phyloP scores from a whole-genome alignment of 2,888 invertebrate species.

The Glaucopsyche alexis region DNA sequence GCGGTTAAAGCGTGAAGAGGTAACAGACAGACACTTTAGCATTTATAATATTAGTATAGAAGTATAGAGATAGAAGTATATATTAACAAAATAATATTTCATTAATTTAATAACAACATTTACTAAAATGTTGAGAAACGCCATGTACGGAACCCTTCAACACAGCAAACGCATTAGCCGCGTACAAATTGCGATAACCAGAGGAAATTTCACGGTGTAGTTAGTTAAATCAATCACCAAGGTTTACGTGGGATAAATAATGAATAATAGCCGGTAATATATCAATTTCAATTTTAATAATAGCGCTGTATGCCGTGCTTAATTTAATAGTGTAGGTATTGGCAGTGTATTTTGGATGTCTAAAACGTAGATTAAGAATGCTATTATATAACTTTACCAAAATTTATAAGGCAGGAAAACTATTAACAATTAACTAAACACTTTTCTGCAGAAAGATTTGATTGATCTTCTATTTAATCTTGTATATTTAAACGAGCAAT shows the following conservation, averaged over 20 bases:
- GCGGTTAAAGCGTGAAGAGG: no score
- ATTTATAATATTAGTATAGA: no score
- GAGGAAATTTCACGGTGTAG: constrained; percentile 45
- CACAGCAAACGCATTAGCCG: constrained; percentile 29
- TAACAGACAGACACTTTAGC: no score
- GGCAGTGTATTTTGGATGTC: background rate
- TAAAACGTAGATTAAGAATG: background rate
- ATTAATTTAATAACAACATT: no score
- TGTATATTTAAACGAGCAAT: no score
- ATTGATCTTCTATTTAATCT: no score
- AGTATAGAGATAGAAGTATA: no score
- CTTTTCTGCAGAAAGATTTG: no score
- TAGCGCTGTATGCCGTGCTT: constrained; percentile 23
- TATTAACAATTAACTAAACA: no score
- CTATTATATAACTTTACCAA: no score
- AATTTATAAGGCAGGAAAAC: no score
- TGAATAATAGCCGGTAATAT: constrained; percentile 48
- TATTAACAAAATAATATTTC: no score
- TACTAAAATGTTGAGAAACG: background rate
- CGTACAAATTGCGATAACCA: constrained; percentile 43
- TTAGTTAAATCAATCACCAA: constrained; percentile 44
- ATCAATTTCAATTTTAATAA: constrained; percentile 41
- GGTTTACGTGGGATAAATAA: constrained; percentile 46
- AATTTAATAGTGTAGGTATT: background rate
- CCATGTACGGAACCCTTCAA: constrained; percentile 18